A percentile compares a stretch with the other conserved stretches of the same genome.
phyloP scores from a whole-genome alignment of 2,113 vertebrate species.

The Orycteropus afer region DNA sequence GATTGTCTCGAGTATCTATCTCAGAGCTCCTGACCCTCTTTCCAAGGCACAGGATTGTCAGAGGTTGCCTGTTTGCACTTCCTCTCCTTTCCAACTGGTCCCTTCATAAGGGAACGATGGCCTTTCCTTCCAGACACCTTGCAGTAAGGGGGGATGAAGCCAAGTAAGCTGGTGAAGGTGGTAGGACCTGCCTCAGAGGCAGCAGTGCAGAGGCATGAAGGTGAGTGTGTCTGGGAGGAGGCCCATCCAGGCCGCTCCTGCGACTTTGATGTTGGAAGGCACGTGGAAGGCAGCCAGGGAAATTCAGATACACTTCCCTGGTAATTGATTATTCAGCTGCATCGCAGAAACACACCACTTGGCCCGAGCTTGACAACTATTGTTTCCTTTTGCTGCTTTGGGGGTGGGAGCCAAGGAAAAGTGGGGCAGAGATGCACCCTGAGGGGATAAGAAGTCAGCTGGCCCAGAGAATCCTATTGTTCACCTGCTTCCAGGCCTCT shows the following conservation, averaged over 20 bases:
- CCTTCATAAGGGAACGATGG: background rate
- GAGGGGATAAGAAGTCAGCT: constrained; percentile 10
- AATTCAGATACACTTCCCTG: constrained; percentile 53
- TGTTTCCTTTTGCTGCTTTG: constrained; percentile 56
- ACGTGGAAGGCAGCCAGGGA: constrained; percentile 62
- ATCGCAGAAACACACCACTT: constrained; percentile 45
- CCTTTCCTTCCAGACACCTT: constrained; percentile 14
- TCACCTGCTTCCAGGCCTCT: background rate
- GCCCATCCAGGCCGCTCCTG: background rate
- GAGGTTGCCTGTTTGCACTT: background rate
- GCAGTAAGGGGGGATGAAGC: background rate
- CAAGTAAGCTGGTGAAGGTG: background rate
- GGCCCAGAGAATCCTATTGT: background rate
- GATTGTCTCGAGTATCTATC: background rate
- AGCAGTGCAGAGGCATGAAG: background rate
- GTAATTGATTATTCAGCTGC: constrained; percentile 75
- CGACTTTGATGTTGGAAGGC: constrained; percentile 48
- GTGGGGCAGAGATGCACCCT: constrained; percentile 56
- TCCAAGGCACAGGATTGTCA: background rate
- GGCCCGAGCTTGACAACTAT: constrained; percentile 36
- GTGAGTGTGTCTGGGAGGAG: background rate
- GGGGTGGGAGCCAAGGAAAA: constrained; percentile 41
- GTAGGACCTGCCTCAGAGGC: background rate
- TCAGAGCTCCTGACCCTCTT: background rate
- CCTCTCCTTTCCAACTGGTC: background rate